Base-by-base conservation (phyloP, 1,140 invertebrate species). In the Odontomachus brunneus region DNA sequence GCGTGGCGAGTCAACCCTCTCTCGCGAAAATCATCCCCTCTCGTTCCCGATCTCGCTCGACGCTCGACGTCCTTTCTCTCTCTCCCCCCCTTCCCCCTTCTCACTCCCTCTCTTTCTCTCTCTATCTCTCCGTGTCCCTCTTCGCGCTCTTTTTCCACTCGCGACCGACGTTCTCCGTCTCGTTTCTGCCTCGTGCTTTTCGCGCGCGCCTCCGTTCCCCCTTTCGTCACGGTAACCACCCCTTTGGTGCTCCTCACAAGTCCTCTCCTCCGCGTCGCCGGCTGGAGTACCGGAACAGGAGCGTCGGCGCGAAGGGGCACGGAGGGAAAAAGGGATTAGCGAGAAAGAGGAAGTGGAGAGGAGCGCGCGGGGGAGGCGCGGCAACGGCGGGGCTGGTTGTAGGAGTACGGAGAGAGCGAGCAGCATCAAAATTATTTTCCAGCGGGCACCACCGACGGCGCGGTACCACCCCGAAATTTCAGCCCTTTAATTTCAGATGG, bases 401-500 rank as follows among this genome's bases (percentile, higher is more conserved):
- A 87, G 71, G 59, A 65, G 71, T 83, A 87, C 75, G 86, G 81
- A 89, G 71, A 84, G 74, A 84, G 67, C 67, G 73, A 84, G 89
- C 51, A 29, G 75, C 89, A 86, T 83, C 89, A 88, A 91, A 89
- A 91, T 92, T 91, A 91, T 92, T 91, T 93, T 90, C 84, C 86
- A 90, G 67, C 88, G 84, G 76, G 73, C 71, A 84, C 88, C 81
- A 78, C 72, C 84, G 67, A 75, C 78, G 82, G 49, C 74, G 82
- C 82, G 83, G 86, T 86, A 87, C 84, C 89, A 84, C 83, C 83
- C 86, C 88, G 87, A 92, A 93, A 91, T 92, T 92, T 92, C 90
- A 90, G 85, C 86, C 91, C 92, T 92, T 92, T 92, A 92, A 92
- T 92, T 92, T 92, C 91, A 91, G 91, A 91, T 91, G 87, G 89